A percentile compares a stretch with the other conserved stretches of the same genome.
Conservation (phyloP, 2,113 vertebrate genomes). For the Dendropsophus ebraccatus region DNA sequence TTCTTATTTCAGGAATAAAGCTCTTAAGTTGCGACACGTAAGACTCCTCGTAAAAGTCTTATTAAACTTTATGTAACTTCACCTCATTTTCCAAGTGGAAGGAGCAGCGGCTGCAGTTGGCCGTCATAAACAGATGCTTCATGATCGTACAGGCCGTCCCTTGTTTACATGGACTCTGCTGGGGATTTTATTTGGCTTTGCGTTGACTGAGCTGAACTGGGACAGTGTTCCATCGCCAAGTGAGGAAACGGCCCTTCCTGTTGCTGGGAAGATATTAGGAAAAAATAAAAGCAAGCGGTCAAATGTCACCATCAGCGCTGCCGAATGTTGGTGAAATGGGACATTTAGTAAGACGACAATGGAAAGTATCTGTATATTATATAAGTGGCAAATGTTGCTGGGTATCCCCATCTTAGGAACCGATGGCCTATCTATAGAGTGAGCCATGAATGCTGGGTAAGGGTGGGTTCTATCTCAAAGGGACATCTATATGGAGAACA, state of each 20-base stretch:
- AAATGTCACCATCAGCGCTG: background rate
- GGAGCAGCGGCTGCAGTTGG: background rate
- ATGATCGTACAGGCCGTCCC: conserved; percentile 12
- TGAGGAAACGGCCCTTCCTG: conserved; percentile 42
- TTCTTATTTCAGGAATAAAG: background rate
- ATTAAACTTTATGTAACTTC: conserved; percentile 20
- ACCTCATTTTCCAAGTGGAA: background rate
- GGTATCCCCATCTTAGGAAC: too few relatives aligned
- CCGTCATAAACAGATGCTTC: conserved; percentile 36
- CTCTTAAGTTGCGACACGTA: background rate
- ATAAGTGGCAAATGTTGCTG: too few relatives aligned
- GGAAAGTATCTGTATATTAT: too few relatives aligned
- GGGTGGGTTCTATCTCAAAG: too few relatives aligned
- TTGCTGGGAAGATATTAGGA: background rate
- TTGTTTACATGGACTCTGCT: conserved; percentile 16
- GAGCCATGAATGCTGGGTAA: too few relatives aligned
- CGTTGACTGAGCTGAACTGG: background rate
- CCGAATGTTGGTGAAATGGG: background rate
- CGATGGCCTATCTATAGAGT: too few relatives aligned
- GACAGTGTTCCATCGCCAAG: conserved; percentile 49
- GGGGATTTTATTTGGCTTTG: conserved; percentile 22
- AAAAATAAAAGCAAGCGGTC: conserved; percentile 20
- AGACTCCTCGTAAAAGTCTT: background rate
- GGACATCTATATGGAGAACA: too few relatives aligned
- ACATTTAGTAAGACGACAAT: too few relatives aligned